Percentiles rank a stretch among this genome's conserved stretches.
phyloP scores from a whole-genome alignment of 2,113 vertebrate species.

The Anguilla rostrata region DNA sequence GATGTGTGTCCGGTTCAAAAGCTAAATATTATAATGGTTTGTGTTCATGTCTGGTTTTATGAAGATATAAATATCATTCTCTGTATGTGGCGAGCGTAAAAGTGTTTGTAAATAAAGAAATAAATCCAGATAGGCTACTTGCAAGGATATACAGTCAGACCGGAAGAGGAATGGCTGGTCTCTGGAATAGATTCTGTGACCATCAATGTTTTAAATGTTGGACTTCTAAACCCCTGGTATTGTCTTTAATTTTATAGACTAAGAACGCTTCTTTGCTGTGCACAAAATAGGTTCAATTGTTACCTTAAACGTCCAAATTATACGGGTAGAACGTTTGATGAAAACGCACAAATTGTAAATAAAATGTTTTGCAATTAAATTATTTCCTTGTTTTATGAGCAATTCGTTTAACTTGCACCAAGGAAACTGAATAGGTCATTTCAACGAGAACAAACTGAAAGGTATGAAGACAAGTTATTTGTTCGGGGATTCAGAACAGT shows the following conservation, averaged over 20 bases:
- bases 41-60: constrained; percentile 62
- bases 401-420: background rate
- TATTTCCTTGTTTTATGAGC: constrained; percentile 35
- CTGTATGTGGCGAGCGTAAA: constrained; percentile 59
- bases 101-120: constrained; percentile 64
- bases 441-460: no score
- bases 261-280: background rate
- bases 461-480: no score
- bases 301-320: constrained; percentile 21
- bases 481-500: no score
- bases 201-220: background rate
- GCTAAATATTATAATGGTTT: constrained; percentile 64
- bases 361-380: constrained; percentile 62
- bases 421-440: no score
- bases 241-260: background rate
- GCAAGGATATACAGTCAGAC: constrained; percentile 16
- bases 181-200: background rate
- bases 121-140: constrained; percentile 52
- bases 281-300: constrained; percentile 11
- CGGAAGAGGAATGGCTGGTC: background rate
- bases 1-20: constrained; percentile 55
- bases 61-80: constrained; percentile 72
- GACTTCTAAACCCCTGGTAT: background rate
- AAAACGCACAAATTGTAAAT: constrained; percentile 69
- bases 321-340: constrained; percentile 57